phyloP scores from a whole-genome alignment of 1,140 invertebrate species.

The Watersipora subatra region DNA sequence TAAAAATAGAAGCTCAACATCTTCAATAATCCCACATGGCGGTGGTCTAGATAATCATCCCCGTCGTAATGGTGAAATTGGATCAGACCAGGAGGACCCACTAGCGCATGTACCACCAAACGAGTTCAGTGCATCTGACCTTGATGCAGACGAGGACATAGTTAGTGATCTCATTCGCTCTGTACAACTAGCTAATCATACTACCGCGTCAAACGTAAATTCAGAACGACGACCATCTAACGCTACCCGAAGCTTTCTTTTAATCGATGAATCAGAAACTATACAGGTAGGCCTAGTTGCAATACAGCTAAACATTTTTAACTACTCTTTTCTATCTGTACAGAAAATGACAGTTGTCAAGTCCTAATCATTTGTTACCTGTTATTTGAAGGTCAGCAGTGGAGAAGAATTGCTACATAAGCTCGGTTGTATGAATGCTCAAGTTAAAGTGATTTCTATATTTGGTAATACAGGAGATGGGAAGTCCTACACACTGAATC shows the following conservation, averaged over 20 bases:
- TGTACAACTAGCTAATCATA: slow-evolving; percentile 12
- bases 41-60: no score
- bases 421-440: slow-evolving; percentile 23
- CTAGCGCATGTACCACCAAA: no score
- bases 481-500: slow-evolving; percentile 68
- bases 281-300: slow-evolving; percentile 23
- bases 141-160: slow-evolving; percentile 30
- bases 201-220: slow-evolving; percentile 13
- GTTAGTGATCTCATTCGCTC: slow-evolving; percentile 14
- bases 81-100: no score
- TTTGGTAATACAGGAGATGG: slow-evolving; percentile 77
- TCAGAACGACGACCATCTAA: slow-evolving; percentile 12
- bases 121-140: no score
- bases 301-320: slow-evolving; percentile 5
- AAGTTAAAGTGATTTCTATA: slow-evolving; percentile 70
- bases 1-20: no score
- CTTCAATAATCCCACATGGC: no score
- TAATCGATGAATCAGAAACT: slow-evolving; percentile 37
- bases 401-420: slow-evolving; percentile 35
- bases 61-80: no score
- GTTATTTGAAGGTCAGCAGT: slow-evolving; percentile 33
- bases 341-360: no score
- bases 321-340: no score
- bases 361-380: no score
- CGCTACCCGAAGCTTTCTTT: slow-evolving; percentile 27